Base-by-base conservation (phyloP, 37 sponge, comb jelly and placozoan genomes). In the Eunapius fragilis region DNA sequence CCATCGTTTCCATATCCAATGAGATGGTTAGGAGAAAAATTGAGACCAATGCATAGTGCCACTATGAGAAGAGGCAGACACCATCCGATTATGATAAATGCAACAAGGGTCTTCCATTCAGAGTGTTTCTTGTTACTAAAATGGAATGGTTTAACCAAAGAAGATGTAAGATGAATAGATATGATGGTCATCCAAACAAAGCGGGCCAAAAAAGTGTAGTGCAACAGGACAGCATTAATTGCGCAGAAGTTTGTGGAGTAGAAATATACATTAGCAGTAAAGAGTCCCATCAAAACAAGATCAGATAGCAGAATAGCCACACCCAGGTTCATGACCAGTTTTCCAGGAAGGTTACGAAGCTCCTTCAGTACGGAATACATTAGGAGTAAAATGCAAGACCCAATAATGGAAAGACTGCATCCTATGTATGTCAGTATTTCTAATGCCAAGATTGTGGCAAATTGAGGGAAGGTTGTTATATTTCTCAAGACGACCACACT, bases 341-440 rank as follows among this genome's bases (percentile, higher is more conserved):
- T 77, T 13, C 85, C 67, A 38, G 75, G 74, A 30, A 84, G 74
- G 11, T 83, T 84, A 17, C 79, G 67, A 58, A 89, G 75, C 33
- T 89, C 91, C 31, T 71, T 83, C 75, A 92, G 89, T 13, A 89
- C 26, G 31, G 74, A n/a, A 36, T 89, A 92, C 0, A 90, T 92
- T 30, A 92, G 22, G 0, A 92, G 47, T 19, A 92, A 25, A 19
- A 89, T 0, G 26, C 27, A 32, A 72, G 72, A 48, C 17, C 84
- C 91, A 38, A 89, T 70, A 68, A 92, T 47, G n/a, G 90, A 88
- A 9, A 92, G 68, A 25, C 83, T 79, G 41, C 81, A 82, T 0
- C 91, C 91, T 32, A 89, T 48, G 32, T 92, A 92, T 0, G 91
- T 79, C 14, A 81, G 45, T 28, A 79, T 58, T 17, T 19, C 58